Evolutionary conservation across 2,113 vertebrate species (phyloP), one percentile per base, ranked within the genome.

Genomic region (Phaetusa simplex): DNA sequence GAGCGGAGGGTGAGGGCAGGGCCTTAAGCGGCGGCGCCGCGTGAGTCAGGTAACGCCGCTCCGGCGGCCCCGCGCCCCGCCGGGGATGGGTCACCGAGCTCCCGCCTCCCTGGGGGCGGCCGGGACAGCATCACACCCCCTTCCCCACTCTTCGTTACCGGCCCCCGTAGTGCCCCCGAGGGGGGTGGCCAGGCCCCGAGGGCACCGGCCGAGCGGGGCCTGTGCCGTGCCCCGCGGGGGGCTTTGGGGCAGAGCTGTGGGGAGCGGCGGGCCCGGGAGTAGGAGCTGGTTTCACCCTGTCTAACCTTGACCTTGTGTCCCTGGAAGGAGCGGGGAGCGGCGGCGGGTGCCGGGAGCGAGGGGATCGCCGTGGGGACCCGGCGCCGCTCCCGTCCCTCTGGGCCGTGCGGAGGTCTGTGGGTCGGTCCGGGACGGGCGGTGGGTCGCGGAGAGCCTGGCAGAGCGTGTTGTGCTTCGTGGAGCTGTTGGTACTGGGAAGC

Each of bases 11-110:
- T 1, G 26, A 50, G 67, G 70, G 69, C 14, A 9, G 65, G 59
- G 89, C 70, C 73, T 52, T 53, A 3, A 49, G 47, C 7, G 21
- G 38, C 50, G 20, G 22, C 22, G 36, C 43, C 78, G 82, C 40
- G 82, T 86, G 91, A 91, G 86, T 93, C 80, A 95, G 95, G 95
- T 95, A 92, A 77, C 15, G 82, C 50, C 15, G 27, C 15, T 20
- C 11, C 34, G 9, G 13, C 7, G 10, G 45, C 12, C 9, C 43
- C 18, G 49, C 19, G 24, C 11, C 9, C 17, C 9, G 43, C 26
- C 9, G 12, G 40, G n/a, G 8, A 12, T 34, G n/a, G 52, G 47
- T 18, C 29, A 22, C 5, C 14, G 7, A 7, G 22, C 34, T 69
- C 34, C 22, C 8, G 8, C 20, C 20, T 62, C 14, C 26, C 7